A percentile compares a stretch with the other conserved stretches of the same genome.
These are phyloP conservation scores for Morinoia aosen DNA, from an alignment of 2,888 invertebrate species.

Conservation along the genomic window DNA sequence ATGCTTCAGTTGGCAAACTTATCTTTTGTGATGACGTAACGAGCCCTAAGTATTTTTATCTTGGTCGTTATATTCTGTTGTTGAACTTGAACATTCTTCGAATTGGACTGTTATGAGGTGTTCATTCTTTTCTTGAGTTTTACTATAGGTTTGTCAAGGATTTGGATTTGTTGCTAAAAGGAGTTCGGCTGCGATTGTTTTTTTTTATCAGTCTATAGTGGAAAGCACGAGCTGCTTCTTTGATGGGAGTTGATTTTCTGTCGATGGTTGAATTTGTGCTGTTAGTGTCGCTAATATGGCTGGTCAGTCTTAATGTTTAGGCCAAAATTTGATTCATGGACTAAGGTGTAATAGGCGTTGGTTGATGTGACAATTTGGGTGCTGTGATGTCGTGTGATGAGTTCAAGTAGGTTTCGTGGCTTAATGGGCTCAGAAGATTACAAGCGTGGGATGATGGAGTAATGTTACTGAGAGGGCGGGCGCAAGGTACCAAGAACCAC, in stretches of 20 bases:
- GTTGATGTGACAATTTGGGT: constrained; percentile 51
- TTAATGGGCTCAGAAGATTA: constrained; percentile 29
- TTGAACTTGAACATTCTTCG: neutral
- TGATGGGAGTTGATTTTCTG: neutral
- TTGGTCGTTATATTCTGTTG: neutral
- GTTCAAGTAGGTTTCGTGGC: constrained; percentile 35
- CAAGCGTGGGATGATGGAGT: neutral
- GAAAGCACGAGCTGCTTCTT: neutral
- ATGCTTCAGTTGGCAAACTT: neutral
- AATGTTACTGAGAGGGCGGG: neutral
- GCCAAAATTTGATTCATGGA: constrained; percentile 44
- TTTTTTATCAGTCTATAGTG: neutral
- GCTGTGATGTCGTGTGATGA: constrained; percentile 51
- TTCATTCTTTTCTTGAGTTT: neutral
- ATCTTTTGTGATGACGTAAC: neutral
- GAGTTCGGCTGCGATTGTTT: neutral
- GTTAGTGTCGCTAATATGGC: constrained; percentile 42
- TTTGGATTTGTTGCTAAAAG: neutral
- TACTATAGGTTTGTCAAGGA: neutral
- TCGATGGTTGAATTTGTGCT: neutral
- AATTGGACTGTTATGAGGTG: neutral
- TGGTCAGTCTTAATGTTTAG: constrained; percentile 36
- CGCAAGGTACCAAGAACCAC: neutral
- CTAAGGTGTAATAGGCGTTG: neutral
- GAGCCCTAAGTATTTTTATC: neutral